Conservation (phyloP, 2,113 vertebrate species). For the Mola mola region DNA sequence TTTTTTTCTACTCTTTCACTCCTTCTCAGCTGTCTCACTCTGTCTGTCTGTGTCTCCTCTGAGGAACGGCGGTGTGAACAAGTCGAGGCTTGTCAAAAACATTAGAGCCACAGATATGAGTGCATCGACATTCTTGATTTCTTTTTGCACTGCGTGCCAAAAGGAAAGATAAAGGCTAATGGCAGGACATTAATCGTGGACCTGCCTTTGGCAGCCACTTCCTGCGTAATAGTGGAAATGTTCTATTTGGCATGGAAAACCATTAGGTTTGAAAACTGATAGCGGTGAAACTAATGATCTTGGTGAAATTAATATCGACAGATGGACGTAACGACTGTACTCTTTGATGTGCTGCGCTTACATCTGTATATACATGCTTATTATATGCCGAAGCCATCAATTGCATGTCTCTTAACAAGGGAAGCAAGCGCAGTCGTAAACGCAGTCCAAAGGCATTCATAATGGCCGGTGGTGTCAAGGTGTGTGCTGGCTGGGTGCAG, state of each 20-base stretch:
- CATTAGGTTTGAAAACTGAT: constrained; percentile 65
- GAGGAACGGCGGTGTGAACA: constrained; percentile 70
- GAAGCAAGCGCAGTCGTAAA: constrained; percentile 49
- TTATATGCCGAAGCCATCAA: constrained; percentile 28
- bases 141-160: constrained; percentile 74
- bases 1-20: constrained; percentile 38
- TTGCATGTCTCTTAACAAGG: constrained; percentile 32
- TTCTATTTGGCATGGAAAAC: constrained; percentile 67
- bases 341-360: constrained; percentile 56
- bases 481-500: constrained; percentile 58
- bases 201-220: constrained; percentile 62
- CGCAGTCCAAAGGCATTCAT: constrained; percentile 47
- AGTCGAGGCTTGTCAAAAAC: constrained; percentile 74
- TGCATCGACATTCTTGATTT: constrained; percentile 84
- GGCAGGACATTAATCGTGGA: constrained; percentile 66
- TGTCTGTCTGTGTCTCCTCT: constrained; percentile 31
- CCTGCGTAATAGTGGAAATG: constrained; percentile 62
- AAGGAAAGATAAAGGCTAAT: constrained; percentile 78
- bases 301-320: constrained; percentile 60
- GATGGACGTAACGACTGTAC: constrained; percentile 52
- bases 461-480: constrained; percentile 64
- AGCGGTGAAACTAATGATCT: constrained; percentile 55
- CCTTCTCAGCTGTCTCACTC: constrained; percentile 45
- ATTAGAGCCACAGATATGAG: constrained; percentile 81
- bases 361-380: constrained; percentile 65